These are phyloP conservation scores for Akabosia matsudoensis DNA, from an alignment of 1,140 invertebrate species.

Conservation along the genomic window DNA sequence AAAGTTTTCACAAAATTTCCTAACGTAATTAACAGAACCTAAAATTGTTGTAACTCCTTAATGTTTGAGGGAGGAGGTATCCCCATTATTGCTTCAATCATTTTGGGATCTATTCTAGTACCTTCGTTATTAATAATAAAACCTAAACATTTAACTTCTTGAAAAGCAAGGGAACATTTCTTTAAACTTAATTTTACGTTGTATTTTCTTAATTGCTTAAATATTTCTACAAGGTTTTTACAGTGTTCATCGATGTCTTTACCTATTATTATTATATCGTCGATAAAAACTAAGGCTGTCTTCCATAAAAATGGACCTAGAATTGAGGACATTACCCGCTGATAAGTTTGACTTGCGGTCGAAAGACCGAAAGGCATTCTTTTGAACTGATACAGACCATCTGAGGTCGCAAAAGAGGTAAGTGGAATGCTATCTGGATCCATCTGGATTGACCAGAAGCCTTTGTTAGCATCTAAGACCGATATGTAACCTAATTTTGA, in stretches of 20 bases:
- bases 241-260: not conserved
- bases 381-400: conserved; percentile 51
- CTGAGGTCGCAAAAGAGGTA: not conserved
- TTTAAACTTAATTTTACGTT: not conserved
- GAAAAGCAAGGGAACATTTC: not conserved
- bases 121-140: not conserved
- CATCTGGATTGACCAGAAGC: not conserved
- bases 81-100: not conserved
- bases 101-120: not conserved
- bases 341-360: conserved; percentile 49
- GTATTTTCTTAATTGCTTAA: not conserved
- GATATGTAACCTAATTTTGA: not conserved
- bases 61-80: not conserved
- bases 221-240: not conserved
- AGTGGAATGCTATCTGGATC: not conserved
- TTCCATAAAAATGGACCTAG: not conserved
- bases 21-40: not conserved
- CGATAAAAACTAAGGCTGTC: not conserved
- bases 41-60: not conserved
- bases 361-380: conserved; percentile 54
- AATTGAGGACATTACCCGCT: not conserved
- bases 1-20: not conserved
- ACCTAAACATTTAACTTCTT: not conserved
- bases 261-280: not conserved
- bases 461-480: not conserved